Evolutionary conservation across 2,888 invertebrate genomes (phyloP).

Genomic region (Flabesymbios commensalis): DNA sequence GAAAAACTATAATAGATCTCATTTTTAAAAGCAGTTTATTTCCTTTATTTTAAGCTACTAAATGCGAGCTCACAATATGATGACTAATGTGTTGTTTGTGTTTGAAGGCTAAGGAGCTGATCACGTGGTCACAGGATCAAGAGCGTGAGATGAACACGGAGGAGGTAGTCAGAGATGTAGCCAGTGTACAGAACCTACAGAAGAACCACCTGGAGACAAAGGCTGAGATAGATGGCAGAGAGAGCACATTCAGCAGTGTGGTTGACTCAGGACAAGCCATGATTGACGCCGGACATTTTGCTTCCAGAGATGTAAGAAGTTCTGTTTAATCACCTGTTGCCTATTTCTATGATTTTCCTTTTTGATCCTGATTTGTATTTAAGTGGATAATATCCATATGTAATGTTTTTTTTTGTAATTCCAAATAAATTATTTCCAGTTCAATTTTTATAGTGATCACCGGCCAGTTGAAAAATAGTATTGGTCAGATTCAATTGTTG

Average conservation of each 20-base stretch:
- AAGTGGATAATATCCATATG: neutral
- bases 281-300: conserved; percentile 83
- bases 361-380: neutral
- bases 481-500: too few species aligned
- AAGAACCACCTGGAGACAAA: conserved; percentile 68
- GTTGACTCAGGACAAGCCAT: conserved; percentile 91
- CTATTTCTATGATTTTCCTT: neutral
- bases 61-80: too few species aligned
- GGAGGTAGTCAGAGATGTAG: conserved; percentile 22
- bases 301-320: conserved; percentile 64
- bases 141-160: conserved; percentile 89
- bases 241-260: conserved; percentile 94
- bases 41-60: too few species aligned
- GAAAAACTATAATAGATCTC: too few species aligned
- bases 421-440: neutral
- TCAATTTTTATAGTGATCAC: too few species aligned
- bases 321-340: too few species aligned
- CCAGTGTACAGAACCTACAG: conserved; percentile 25
- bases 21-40: too few species aligned
- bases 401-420: neutral
- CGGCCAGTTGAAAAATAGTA: too few species aligned
- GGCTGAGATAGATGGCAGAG: conserved; percentile 97
- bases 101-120: conserved; percentile 84
- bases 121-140: conserved; percentile 98
- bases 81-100: too few species aligned